Evolutionary conservation across 2,797 vertebrate genomes (phyloP), one percentile per base, ranked within the genome.

Genomic region (Tinamus major): DNA sequence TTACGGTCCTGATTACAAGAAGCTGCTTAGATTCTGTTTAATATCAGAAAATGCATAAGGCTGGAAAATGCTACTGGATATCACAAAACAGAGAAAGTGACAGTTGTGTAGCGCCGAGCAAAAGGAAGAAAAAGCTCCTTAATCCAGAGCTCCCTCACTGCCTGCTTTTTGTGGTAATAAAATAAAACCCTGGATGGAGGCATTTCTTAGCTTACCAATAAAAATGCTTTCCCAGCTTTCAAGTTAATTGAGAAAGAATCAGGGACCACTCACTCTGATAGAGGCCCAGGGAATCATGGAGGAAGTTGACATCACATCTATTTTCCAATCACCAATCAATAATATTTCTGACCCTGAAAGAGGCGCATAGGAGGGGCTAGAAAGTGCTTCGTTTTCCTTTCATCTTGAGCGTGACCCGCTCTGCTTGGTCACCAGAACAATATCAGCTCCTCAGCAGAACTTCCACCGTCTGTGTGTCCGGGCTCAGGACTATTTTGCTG

Each of bases 201-300:
- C 67, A 79, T 93, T 92, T 92, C 89, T 89, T 80, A 83, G 64
- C 31, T 87, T 76, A 67, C 48, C 61, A 83, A 46, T 89, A 95
- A 68, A 69, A 86, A 68, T 89, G 86, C 86, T 90, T 92, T 79
- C 72, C 41, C 92, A 87, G 75, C 76, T 89, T 80, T 85, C 79
- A 68, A 6, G 10, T 94, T 97, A 96, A 95, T 86, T 90, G 92
- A 94, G 86, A 92, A 92, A 77, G 63, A 95, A 77, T 76, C 69
- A 85, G 93, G 80, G 91, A 76, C 65, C 1, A 1, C 35, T 24
- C 46, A 13, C 12, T 48, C 49, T 5, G 82, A 85, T 75, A 26
- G 69, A 78, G 83, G 79, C 80, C 71, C 44, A 42, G 93, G 68
- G 93, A 84, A 46, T 62, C 81, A 59, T 85, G 53, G 85, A 83